Conservation (phyloP, 2,888 invertebrate species). For the Chironomus tentans region DNA sequence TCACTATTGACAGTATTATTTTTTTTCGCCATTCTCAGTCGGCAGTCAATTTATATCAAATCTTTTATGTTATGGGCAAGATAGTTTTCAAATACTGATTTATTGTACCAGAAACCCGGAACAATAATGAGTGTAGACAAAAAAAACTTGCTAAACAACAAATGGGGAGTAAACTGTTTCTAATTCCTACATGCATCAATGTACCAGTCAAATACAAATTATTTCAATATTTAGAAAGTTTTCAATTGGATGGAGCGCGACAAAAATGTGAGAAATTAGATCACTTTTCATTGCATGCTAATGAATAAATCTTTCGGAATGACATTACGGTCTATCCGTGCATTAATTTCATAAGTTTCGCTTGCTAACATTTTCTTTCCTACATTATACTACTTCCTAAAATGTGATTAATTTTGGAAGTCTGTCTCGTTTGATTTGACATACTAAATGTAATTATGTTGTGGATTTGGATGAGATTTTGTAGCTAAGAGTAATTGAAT, state of each 20-base stretch:
- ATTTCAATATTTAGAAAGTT: slow-evolving; percentile 25
- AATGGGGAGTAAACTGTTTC: slow-evolving; percentile 13
- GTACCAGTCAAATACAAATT: neutral
- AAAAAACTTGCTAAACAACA: neutral
- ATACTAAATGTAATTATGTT: no score
- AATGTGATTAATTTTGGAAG: no score
- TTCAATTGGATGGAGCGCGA: slow-evolving; percentile 14
- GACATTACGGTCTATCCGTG: neutral
- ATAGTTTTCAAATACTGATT: no score
- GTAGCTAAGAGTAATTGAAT: no score
- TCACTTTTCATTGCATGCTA: slow-evolving; percentile 22
- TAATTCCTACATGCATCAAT: neutral
- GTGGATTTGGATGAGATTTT: no score
- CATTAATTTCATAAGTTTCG: neutral
- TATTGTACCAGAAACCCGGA: neutral
- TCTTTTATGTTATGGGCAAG: no score
- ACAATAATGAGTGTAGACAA: neutral
- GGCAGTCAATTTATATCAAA: neutral
- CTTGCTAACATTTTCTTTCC: no score
- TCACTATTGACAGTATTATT: neutral
- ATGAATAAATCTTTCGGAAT: slow-evolving; percentile 14
- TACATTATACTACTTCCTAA: no score
- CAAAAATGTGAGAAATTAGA: slow-evolving; percentile 26
- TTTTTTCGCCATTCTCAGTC: neutral
- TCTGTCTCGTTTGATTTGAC: no score